Conservation (phyloP, 2,113 vertebrate species). For the Heterochromis multidens region DNA sequence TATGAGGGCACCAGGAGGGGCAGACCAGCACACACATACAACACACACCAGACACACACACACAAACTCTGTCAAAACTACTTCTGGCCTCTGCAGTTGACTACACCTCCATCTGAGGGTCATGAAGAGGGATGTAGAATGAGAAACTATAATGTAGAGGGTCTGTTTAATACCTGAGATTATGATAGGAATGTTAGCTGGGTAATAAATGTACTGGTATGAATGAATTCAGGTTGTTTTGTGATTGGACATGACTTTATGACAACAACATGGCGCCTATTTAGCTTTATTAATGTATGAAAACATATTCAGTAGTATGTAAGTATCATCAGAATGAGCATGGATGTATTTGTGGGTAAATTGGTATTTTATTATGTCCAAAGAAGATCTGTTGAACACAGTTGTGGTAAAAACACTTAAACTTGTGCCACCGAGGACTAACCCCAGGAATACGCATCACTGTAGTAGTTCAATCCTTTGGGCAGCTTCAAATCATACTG, state of each 20-base stretch:
- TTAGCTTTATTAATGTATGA: background rate
- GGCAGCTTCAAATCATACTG: background rate
- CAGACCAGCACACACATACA: constrained; percentile 5
- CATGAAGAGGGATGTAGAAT: background rate
- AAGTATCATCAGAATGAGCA: background rate
- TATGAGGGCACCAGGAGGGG: background rate
- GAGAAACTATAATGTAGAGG: background rate
- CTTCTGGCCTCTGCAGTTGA: background rate
- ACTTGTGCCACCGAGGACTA: too few relatives aligned
- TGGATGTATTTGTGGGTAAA: background rate
- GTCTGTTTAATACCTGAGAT: background rate
- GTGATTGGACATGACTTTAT: background rate
- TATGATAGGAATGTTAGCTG: background rate
- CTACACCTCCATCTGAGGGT: constrained; percentile 19
- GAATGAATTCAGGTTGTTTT: background rate
- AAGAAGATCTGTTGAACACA: background rate
- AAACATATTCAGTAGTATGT: background rate
- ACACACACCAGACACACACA: constrained; percentile 7
- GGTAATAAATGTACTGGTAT: background rate
- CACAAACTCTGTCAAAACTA: constrained; percentile 20
- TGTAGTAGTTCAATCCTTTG: background rate
- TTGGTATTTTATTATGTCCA: fast-evolving
- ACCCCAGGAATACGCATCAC: too few relatives aligned
- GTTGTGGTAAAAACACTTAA: too few relatives aligned
- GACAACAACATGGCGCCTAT: background rate